Conservation (phyloP, 2,113 vertebrate genomes). For the Podarcis muralis region DNA sequence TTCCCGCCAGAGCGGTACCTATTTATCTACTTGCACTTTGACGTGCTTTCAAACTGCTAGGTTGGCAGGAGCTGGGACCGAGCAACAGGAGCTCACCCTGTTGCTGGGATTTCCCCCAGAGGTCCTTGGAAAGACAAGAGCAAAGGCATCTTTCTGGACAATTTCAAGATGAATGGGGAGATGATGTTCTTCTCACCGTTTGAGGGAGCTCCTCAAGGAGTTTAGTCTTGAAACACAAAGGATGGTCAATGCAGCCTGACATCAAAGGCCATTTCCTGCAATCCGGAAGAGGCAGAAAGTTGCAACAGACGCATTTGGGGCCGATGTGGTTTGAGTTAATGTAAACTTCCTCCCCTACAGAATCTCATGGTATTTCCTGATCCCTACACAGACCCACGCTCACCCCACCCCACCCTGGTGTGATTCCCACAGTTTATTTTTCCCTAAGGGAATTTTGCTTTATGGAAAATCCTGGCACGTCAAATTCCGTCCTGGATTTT, state of each 20-base stretch:
- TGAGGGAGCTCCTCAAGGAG: too few relatives aligned
- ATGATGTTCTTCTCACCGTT: background rate
- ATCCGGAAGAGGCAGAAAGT: background rate
- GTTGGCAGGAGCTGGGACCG: too few relatives aligned
- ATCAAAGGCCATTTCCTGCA: background rate
- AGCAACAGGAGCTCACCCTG: too few relatives aligned
- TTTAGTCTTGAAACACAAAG: background rate
- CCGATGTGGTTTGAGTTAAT: background rate
- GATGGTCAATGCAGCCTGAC: background rate
- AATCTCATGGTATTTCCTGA: background rate
- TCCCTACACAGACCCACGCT: too few relatives aligned
- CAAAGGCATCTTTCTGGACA: background rate
- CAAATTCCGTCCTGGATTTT: background rate
- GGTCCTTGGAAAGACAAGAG: background rate
- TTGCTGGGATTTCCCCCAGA: background rate
- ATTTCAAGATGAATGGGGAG: background rate
- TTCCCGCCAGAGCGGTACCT: too few relatives aligned
- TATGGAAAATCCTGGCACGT: background rate
- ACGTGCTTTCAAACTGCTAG: too few relatives aligned
- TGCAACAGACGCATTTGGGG: too few relatives aligned
- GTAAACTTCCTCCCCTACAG: constrained; percentile 1
- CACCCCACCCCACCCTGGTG: background rate
- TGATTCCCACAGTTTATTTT: background rate
- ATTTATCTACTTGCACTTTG: too few relatives aligned
- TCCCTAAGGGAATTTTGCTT: background rate